phyloP scores from a whole-genome alignment of 92 coral and sea anemone genomes.

The Montipora capitata region DNA sequence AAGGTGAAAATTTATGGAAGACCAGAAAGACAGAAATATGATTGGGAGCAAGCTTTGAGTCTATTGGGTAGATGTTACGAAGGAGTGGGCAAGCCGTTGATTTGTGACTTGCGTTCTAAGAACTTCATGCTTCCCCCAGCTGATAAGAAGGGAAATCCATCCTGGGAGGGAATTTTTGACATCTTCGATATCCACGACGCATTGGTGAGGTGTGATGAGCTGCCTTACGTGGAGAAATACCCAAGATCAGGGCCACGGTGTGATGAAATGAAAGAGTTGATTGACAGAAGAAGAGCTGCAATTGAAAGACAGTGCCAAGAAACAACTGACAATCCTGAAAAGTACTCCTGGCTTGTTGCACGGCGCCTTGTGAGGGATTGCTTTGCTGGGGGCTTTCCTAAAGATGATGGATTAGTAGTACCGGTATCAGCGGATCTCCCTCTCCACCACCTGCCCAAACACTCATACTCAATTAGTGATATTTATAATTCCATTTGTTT shows the following conservation, averaged over 20 bases:
- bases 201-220: background rate
- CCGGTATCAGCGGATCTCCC: too few species aligned
- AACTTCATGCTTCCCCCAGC: too few species aligned
- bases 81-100: background rate
- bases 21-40: background rate
- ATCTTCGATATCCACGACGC: slow-evolving; percentile 1
- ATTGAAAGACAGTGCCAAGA: background rate
- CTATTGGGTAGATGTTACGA: background rate
- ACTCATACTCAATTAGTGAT: background rate
- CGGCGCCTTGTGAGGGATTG: slow-evolving; percentile 38
- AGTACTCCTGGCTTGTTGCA: slow-evolving; percentile 33
- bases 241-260: background rate
- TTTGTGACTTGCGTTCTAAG: too few species aligned
- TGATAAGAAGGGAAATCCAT: too few species aligned
- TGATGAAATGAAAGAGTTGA: background rate
- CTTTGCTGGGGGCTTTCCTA: slow-evolving; percentile 17
- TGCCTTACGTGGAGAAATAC: background rate
- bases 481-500: background rate
- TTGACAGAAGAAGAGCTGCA: slow-evolving; percentile 2
- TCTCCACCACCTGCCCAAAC: too few species aligned
- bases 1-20: slow-evolving; percentile 17
- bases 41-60: background rate
- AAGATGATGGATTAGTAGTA: background rate
- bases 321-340: background rate
- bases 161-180: background rate